Conservation (phyloP, 2,888 invertebrate genomes). For the Chloroclysta siterata region DNA sequence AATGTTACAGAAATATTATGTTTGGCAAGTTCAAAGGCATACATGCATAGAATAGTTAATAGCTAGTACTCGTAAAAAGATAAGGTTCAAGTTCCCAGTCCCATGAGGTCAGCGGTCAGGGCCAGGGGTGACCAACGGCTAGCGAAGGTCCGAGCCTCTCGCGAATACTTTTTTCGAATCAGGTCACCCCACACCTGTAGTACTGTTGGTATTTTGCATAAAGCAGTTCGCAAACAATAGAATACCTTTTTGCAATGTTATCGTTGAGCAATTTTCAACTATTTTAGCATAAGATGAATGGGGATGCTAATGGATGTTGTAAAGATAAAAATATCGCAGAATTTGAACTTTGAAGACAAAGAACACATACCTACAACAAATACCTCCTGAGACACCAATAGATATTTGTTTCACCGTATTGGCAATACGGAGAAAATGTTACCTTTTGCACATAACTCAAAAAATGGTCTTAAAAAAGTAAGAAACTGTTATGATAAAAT, state of each 20-base stretch:
- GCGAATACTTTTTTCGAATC: conserved; percentile 43
- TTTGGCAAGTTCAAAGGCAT: conserved; percentile 58
- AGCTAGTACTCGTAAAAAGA: conserved; percentile 34
- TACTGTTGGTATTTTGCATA: conserved; percentile 36
- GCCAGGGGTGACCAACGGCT: conserved; percentile 82
- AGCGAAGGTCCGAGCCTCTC: conserved; percentile 49
- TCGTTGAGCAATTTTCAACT: conserved; percentile 33
- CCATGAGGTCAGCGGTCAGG: conserved; percentile 77
- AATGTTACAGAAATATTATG: not conserved
- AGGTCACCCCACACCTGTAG: conserved; percentile 59
- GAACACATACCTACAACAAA: conserved; percentile 25
- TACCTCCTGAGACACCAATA: not conserved
- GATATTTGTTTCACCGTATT: not conserved
- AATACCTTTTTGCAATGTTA: conserved; percentile 40
- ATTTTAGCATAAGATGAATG: conserved; percentile 38
- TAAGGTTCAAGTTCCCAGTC: conserved; percentile 76
- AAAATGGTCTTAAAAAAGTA: not conserved
- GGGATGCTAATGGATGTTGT: conserved; percentile 42
- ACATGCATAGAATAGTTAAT: conserved; percentile 13
- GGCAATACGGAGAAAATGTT: conserved; percentile 16
- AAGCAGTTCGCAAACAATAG: conserved; percentile 38
- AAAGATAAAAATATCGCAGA: conserved; percentile 46
- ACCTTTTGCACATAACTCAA: conserved; percentile 18
- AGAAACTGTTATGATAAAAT: not conserved
- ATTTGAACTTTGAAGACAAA: conserved; percentile 30